These are phyloP conservation scores for Struthidea cinerea DNA, from an alignment of 2,113 vertebrate species.

Conservation along the genomic window DNA sequence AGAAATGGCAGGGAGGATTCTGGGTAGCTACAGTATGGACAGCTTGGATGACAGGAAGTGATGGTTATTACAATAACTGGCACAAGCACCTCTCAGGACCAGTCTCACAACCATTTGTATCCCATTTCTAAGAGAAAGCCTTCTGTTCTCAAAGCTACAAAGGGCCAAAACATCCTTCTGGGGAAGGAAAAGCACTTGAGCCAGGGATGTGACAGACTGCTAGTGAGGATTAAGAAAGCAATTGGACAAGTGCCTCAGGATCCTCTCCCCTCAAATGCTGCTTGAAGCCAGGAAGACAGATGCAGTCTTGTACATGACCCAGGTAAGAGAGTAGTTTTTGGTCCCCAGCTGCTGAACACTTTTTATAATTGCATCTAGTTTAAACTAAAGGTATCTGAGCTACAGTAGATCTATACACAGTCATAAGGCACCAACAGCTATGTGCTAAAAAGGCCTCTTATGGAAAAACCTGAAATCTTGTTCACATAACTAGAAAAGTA, in stretches of 20 bases:
- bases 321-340: not conserved
- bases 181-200: not conserved
- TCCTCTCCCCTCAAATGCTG: not conserved
- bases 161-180: not conserved
- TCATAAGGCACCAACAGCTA: conserved; percentile 50
- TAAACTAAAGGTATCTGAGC: not conserved
- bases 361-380: not conserved
- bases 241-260: not conserved
- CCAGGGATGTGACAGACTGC: not conserved
- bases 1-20: not conserved
- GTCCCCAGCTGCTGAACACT: not conserved
- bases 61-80: not conserved
- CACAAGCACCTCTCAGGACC: not conserved
- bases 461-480: not conserved
- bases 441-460: conserved; percentile 31
- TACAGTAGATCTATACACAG: not conserved
- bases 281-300: conserved; percentile 5
- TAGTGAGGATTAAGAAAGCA: not conserved
- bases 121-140: not conserved
- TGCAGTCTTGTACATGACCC: not conserved
- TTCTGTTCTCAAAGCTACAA: not conserved
- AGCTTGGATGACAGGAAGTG: not conserved
- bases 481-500: not conserved
- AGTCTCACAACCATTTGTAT: not conserved
- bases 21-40: not conserved